A percentile compares a stretch with the other conserved stretches of the same genome.
These are phyloP conservation scores for Mesaphorura yosii DNA, from an alignment of 1,140 invertebrate genomes.

Conservation along the genomic window DNA sequence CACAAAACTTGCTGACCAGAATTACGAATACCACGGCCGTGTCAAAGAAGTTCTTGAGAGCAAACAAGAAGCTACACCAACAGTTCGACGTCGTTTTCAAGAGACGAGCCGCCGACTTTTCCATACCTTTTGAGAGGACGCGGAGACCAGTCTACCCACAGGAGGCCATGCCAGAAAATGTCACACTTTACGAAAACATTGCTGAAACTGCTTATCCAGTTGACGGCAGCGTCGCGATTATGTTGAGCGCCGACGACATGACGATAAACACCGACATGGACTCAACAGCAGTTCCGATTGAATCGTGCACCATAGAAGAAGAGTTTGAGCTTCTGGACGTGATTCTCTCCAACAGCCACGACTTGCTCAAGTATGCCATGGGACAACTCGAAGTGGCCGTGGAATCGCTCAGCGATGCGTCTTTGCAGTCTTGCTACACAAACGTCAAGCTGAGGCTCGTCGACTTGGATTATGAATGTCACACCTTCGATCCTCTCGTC, in stretches of 20 bases:
- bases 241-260: neutral
- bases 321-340: neutral
- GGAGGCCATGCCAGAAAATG: slow-evolving; percentile 7
- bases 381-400: neutral
- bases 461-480: neutral
- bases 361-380: neutral
- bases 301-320: neutral
- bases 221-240: neutral
- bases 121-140: no score
- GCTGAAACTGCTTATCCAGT: neutral
- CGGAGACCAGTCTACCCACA: slow-evolving; percentile 3
- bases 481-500: slow-evolving; percentile 3
- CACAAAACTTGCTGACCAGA: no score
- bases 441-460: neutral
- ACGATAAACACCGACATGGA: neutral
- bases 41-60: no score
- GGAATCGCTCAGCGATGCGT: neutral
- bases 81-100: no score
- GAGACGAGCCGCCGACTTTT: no score
- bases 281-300: neutral
- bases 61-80: no score
- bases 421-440: neutral
- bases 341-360: neutral
- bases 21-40: no score
- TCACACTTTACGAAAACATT: slow-evolving; percentile 5